Evolutionary conservation across 2,113 vertebrate species (phyloP).

Genomic region (Toxotes chatareus): DNA sequence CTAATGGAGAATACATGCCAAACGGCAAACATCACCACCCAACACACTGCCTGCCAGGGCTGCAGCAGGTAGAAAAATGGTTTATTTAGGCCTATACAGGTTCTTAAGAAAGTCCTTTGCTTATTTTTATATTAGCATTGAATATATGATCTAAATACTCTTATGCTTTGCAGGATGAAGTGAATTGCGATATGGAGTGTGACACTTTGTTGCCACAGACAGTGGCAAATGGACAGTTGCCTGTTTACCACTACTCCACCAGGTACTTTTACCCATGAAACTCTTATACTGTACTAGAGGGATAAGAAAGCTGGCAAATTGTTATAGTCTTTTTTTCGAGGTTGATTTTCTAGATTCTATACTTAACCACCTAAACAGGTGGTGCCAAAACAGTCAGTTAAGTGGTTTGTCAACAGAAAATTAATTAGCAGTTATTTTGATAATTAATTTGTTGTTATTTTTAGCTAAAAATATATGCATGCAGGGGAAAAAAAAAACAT

Average conservation of each 20-base stretch:
- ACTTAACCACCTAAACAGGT: too few species aligned
- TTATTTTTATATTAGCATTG: not conserved
- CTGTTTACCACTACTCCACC: constrained; percentile 79
- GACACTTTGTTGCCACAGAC: constrained; percentile 84
- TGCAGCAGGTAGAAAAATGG: constrained; percentile 83
- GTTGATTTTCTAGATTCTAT: too few species aligned
- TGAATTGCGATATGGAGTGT: constrained; percentile 83
- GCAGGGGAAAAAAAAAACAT: not conserved
- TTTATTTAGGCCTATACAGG: not conserved
- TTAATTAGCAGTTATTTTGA: too few species aligned
- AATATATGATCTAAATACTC: not conserved
- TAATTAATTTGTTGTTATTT: too few species aligned
- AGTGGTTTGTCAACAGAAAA: too few species aligned
- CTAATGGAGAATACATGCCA: constrained; percentile 70
- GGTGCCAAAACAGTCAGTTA: too few species aligned
- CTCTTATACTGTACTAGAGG: not conserved
- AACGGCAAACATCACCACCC: constrained; percentile 82
- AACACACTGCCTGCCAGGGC: constrained; percentile 82
- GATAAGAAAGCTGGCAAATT: too few species aligned
- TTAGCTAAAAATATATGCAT: too few species aligned
- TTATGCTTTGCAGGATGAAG: constrained; percentile 79
- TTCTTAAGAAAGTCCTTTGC: not conserved
- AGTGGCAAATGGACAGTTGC: constrained; percentile 79
- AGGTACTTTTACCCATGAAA: constrained; percentile 77
- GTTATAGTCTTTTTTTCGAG: too few species aligned